Percentiles rank a stretch among this genome's conserved stretches.
Evolutionary conservation across 2,113 vertebrate species (phyloP).

Genomic region (Phyllostomus hastatus): DNA sequence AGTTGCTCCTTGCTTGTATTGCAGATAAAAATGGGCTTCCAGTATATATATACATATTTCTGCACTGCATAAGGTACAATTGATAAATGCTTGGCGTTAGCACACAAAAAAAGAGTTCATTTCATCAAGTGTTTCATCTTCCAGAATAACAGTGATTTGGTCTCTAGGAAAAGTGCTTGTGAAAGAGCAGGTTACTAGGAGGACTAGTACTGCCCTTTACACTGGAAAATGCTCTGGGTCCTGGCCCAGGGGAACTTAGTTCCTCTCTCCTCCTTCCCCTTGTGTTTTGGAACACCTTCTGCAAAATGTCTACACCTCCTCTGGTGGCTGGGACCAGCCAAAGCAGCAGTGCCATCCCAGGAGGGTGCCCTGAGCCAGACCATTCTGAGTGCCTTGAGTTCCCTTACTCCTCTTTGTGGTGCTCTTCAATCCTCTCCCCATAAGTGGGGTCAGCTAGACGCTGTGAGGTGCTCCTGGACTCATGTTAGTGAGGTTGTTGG

Average conservation of each 20-base stretch:
- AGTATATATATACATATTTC: background rate
- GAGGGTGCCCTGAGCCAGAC: background rate
- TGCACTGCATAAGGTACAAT: background rate
- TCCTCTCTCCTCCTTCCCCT: background rate
- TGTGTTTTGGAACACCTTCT: background rate
- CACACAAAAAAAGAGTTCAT: background rate
- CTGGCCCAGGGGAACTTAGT: fast-evolving
- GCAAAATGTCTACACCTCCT: background rate
- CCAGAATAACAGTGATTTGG: background rate
- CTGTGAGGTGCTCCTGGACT: background rate
- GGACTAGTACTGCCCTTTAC: background rate
- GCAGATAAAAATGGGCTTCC: slow-evolving; percentile 21
- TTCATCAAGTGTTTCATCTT: background rate
- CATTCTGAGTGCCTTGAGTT: background rate
- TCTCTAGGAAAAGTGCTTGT: background rate
- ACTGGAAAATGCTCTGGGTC: background rate
- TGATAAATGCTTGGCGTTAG: slow-evolving; percentile 13
- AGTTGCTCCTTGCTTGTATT: slow-evolving; percentile 27
- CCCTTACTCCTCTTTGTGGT: background rate
- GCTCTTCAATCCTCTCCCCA: background rate
- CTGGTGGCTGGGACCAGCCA: background rate
- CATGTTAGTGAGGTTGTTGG: background rate
- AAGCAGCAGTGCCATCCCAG: background rate
- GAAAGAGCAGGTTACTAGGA: background rate
- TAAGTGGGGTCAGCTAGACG: background rate